Conservation (phyloP, 1,140 invertebrate species). For the Heliconius melpomene region DNA sequence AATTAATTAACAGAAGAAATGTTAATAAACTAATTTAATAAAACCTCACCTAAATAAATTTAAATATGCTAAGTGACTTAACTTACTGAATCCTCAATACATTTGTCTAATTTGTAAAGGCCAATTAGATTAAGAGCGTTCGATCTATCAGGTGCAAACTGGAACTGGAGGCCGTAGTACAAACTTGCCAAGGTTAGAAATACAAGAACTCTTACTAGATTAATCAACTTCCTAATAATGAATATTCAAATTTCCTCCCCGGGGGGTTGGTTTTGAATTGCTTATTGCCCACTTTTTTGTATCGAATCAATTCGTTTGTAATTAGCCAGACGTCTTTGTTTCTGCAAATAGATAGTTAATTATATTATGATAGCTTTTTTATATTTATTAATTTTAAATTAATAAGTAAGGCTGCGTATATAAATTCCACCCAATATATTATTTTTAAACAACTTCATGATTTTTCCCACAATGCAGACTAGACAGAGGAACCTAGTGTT, state of each 20-base stretch:
- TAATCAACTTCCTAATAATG: conserved; percentile 3
- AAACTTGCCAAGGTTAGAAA: neutral
- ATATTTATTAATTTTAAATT: too few relatives aligned
- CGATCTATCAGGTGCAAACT: neutral
- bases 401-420: too few relatives aligned
- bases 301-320: neutral
- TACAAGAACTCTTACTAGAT: conserved; percentile 5
- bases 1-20: too few relatives aligned
- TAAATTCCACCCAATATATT: too few relatives aligned
- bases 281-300: neutral
- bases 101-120: neutral
- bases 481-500: too few relatives aligned
- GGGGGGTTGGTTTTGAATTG: neutral
- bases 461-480: too few relatives aligned
- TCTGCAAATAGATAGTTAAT: too few relatives aligned
- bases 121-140: neutral
- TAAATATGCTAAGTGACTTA: neutral
- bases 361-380: too few relatives aligned
- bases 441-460: too few relatives aligned
- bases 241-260: neutral
- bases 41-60: neutral
- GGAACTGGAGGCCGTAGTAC: neutral
- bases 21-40: too few relatives aligned
- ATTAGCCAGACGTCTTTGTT: neutral
- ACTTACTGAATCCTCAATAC: conserved; percentile 8